A percentile compares a stretch with the other conserved stretches of the same genome.
phyloP scores from a whole-genome alignment of 2,113 vertebrate genomes.

The Pyxicephalus adspersus region DNA sequence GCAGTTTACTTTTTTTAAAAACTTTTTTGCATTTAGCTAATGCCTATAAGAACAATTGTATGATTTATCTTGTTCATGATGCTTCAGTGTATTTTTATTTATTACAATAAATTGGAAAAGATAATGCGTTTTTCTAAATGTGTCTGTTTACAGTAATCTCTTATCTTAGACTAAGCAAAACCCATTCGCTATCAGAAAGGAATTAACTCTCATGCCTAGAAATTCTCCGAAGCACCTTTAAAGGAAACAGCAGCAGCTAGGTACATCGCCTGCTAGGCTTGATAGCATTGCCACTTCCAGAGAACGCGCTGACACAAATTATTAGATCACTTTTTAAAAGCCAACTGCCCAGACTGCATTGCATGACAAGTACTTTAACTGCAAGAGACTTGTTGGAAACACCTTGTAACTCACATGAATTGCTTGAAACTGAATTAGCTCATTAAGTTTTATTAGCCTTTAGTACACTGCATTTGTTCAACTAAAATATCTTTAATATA shows the following conservation, averaged over 20 bases:
- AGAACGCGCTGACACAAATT: neutral
- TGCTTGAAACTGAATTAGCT: neutral
- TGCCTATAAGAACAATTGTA: too few relatives aligned
- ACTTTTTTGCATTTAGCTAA: too few relatives aligned
- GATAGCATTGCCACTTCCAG: conserved; percentile 6
- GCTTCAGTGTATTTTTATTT: too few relatives aligned
- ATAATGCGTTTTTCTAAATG: too few relatives aligned
- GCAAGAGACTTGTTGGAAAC: neutral
- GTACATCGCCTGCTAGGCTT: neutral
- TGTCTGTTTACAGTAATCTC: neutral
- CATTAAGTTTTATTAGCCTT: neutral
- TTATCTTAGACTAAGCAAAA: neutral
- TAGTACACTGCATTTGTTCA: neutral
- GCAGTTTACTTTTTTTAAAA: too few relatives aligned
- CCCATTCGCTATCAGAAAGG: neutral
- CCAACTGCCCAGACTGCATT: neutral
- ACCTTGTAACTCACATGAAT: conserved; percentile 26
- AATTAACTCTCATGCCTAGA: neutral
- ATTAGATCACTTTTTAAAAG: neutral
- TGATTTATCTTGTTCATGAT: too few relatives aligned
- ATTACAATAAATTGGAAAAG: too few relatives aligned
- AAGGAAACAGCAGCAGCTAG: neutral
- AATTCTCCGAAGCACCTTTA: neutral
- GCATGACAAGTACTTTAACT: neutral
- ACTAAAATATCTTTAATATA: neutral